Evolutionary conservation across 2,888 invertebrate genomes (phyloP).

Genomic region (Cataglyphis cursor): DNA sequence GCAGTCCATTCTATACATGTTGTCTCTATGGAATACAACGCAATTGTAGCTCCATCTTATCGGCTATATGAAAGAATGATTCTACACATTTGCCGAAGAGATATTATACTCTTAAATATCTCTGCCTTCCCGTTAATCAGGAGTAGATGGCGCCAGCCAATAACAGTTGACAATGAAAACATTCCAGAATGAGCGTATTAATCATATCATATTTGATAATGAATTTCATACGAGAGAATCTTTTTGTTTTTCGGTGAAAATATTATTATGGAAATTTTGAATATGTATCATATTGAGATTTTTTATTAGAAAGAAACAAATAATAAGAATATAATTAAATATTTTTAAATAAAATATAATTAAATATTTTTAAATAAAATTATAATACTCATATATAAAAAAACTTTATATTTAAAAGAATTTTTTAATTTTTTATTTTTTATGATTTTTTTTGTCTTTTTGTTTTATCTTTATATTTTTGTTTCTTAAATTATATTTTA

Average conservation of each 20-base stretch:
- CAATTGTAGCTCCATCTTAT: conserved; percentile 74
- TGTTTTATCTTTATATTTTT: neutral
- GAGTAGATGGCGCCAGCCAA: conserved; percentile 58
- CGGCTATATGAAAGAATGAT: conserved; percentile 53
- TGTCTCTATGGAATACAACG: conserved; percentile 6
- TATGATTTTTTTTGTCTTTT: neutral
- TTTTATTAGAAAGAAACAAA: neutral
- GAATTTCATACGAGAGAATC: neutral
- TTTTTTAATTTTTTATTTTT: conserved; percentile 8
- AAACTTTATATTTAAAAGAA: neutral
- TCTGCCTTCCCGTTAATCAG: conserved; percentile 31
- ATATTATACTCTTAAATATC: conserved; percentile 22
- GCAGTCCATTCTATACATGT: neutral
- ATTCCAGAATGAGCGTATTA: neutral
- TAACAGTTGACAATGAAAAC: conserved; percentile 37
- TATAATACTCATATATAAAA: neutral
- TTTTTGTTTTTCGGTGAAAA: conserved; percentile 18
- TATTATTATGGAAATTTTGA: conserved; percentile 3
- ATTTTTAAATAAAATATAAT: conserved; percentile 23
- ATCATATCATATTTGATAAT: conserved; percentile 5
- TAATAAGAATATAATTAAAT: neutral
- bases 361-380: neutral
- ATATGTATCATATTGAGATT: neutral
- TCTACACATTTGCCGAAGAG: conserved; percentile 25
- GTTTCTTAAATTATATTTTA: neutral